Evolutionary conservation across 2,888 invertebrate genomes (phyloP).

Genomic region (Diarsia rubi): DNA sequence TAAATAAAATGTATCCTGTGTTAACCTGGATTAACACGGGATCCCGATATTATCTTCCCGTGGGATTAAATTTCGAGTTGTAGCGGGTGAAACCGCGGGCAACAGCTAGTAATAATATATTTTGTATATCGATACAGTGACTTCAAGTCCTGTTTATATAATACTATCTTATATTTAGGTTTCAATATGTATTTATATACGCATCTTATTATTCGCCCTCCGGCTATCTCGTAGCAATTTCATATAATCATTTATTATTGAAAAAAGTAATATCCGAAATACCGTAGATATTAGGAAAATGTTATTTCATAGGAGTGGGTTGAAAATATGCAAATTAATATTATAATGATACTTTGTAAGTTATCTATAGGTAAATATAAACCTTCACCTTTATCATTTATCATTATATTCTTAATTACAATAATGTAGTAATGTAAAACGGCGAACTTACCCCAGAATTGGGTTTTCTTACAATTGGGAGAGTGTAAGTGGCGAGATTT

Average conservation of each 20-base stretch:
- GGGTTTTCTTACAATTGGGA: background rate
- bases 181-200: background rate
- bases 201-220: constrained; percentile 9
- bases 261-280: constrained; percentile 43
- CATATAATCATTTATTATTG: constrained; percentile 7
- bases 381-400: too few species aligned
- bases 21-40: too few species aligned
- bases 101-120: too few species aligned
- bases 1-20: too few species aligned
- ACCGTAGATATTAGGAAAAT: constrained; percentile 19
- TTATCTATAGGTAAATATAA: background rate
- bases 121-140: background rate
- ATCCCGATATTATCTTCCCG: too few species aligned
- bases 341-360: background rate
- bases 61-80: too few species aligned
- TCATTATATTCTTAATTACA: too few species aligned
- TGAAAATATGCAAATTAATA: background rate
- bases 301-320: constrained; percentile 4
- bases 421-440: too few species aligned
- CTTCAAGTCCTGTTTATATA: background rate
- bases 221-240: constrained; percentile 24
- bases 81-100: too few species aligned
- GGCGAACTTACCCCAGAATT: background rate
- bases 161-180: background rate
- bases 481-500: too few species aligned